Conservation (phyloP, 2,888 invertebrate species). For the Zygothrica quintamaculata region DNA sequence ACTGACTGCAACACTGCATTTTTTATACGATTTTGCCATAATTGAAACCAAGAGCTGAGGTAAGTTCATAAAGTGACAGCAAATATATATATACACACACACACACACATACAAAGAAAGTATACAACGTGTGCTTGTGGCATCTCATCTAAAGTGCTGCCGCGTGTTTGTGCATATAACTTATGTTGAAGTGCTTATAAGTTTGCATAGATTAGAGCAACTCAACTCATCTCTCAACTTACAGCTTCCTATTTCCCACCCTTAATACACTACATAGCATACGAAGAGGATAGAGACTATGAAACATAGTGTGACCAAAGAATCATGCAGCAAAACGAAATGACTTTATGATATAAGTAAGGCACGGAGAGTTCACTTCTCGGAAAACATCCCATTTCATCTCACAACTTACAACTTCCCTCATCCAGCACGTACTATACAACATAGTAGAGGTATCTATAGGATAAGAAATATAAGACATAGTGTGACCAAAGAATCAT, state of each 20-base stretch:
- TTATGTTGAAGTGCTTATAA: conserved; percentile 52
- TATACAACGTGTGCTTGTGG: conserved; percentile 30
- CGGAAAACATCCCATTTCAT: too few species aligned
- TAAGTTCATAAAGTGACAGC: conserved; percentile 39
- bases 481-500: too few species aligned
- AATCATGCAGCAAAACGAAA: too few species aligned
- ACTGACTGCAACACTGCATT: background rate
- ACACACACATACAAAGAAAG: conserved; percentile 10
- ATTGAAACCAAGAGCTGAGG: conserved; percentile 46
- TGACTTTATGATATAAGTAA: too few species aligned
- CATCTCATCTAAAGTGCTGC: conserved; percentile 37
- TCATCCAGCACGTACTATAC: too few species aligned
- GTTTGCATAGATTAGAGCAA: conserved; percentile 57
- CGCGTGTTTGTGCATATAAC: conserved; percentile 48
- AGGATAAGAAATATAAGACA: too few species aligned
- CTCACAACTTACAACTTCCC: too few species aligned
- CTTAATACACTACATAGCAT: background rate
- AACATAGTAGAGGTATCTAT: too few species aligned
- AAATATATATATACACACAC: conserved; percentile 14
- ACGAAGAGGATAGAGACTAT: too few species aligned
- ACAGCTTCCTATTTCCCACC: background rate
- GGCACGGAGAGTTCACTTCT: too few species aligned
- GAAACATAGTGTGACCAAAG: too few species aligned
- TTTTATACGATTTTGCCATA: conserved; percentile 7
- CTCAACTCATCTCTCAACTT: conserved; percentile 7